These are phyloP conservation scores for Trachemys scripta DNA, from an alignment of 2,113 vertebrate genomes.

Conservation along the genomic window DNA sequence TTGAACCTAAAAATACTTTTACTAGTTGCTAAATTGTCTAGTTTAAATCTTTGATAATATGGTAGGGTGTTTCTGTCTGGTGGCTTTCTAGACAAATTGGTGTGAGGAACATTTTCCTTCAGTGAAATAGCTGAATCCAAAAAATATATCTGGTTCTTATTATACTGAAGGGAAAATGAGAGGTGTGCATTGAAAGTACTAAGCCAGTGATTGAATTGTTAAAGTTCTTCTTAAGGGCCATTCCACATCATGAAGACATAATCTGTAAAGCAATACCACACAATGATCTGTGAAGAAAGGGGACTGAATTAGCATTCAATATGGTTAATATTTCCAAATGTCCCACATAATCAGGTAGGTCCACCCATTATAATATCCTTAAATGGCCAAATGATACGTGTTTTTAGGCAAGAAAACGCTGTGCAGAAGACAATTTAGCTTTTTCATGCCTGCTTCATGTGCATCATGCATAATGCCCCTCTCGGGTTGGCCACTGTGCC, in stretches of 20 bases:
- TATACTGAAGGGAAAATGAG: conserved; percentile 66
- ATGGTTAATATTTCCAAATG: conserved; percentile 35
- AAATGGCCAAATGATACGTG: neutral
- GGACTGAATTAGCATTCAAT: neutral
- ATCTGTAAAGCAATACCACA: conserved; percentile 61
- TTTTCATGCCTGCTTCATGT: neutral
- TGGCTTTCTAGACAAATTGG: conserved; percentile 55
- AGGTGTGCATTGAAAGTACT: conserved; percentile 74
- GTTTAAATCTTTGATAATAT: neutral
- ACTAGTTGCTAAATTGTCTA: conserved; percentile 37
- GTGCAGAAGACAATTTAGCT: neutral
- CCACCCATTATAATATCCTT: neutral
- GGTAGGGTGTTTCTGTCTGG: conserved; percentile 7
- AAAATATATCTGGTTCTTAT: conserved; percentile 72
- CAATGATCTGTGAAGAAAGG: conserved; percentile 64
- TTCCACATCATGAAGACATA: conserved; percentile 75
- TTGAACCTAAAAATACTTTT: neutral
- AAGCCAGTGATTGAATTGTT: conserved; percentile 75
- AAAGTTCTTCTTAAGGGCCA: conserved; percentile 66
- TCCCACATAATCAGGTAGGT: neutral
- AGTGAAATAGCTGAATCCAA: conserved; percentile 52
- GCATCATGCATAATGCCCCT: rapidly evolving
- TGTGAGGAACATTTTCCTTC: conserved; percentile 46
- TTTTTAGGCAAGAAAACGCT: neutral
- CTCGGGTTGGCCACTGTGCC: neutral